Evolutionary conservation across 2,888 invertebrate species (phyloP), one percentile per base, ranked within the genome.

Genomic region (Helicoverpa assulta): DNA sequence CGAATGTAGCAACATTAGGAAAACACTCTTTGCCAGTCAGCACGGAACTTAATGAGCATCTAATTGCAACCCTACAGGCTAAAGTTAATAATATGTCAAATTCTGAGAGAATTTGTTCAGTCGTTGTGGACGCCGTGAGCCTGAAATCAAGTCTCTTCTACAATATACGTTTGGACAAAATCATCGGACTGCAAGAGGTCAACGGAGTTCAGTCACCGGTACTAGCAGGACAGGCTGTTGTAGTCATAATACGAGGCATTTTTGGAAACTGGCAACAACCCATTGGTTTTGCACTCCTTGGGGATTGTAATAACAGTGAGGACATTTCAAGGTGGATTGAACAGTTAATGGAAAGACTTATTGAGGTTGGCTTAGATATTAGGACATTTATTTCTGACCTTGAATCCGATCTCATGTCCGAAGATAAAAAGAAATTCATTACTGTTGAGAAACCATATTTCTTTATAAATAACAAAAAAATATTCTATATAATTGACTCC

Each of bases 401-500:
- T 29, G 81, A 76, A 33, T 82, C 72, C 12, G 75, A 86, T 68
- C 59, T 86, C 8, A 64, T 80, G 7, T 68, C 68, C 1, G 67
- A 61, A 7, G 71, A 80, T 7, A 85, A 73, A 77, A 60, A 60
- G 37, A 82, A 73, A 71, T 26, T 33, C 16, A 73, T 87, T 33
- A 70, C 80, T 10, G 60, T 26, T 4, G 80, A 86, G 29, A 73
- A 33, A 33, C 80, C 87, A 6, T 87, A 80, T 68, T 88, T 87
- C 62, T 77, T 63, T 54, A 65, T 87, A 14, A 74, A 76, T 60
- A 63, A 71, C 21, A 68, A 53, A 68, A 88, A 88, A 78, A 86
- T 87, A 58, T 87, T 80, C 70, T 84, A 84, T 55, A 81, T 89
- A 63, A 84, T 86, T 73, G 85, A 87, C 67, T 73, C 83, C 26